Conservation (phyloP, 2,888 invertebrate species). For the Acanthococcus lagerstroemiae region DNA sequence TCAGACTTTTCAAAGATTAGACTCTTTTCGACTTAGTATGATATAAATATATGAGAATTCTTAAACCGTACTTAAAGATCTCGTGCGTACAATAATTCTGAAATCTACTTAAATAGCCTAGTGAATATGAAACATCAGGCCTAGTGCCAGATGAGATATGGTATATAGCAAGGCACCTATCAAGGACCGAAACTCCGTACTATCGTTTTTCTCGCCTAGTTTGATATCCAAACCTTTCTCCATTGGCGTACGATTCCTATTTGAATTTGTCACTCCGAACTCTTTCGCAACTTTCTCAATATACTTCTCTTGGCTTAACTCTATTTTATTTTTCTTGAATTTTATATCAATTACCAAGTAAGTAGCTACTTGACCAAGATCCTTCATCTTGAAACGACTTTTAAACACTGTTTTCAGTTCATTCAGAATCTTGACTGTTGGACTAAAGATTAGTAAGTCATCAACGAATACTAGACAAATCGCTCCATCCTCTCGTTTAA, state of each 20-base stretch:
- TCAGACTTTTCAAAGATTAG: not conserved
- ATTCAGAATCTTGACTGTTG: not conserved
- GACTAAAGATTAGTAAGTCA: slow-evolving; percentile 13
- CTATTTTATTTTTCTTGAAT: not conserved
- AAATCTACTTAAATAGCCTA: slow-evolving; percentile 1
- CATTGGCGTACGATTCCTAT: not conserved
- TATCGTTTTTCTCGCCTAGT: not conserved
- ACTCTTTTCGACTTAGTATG: not conserved
- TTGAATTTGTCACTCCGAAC: not conserved
- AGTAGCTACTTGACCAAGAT: not conserved
- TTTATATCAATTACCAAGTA: slow-evolving; percentile 7
- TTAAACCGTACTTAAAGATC: not conserved
- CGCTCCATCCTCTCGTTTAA: not conserved
- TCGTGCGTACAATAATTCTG: not conserved
- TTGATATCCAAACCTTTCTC: not conserved
- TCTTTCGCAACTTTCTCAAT: slow-evolving; percentile 1
- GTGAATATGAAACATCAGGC: not conserved
- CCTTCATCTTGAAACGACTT: slow-evolving; percentile 2
- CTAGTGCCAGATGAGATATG: not conserved
- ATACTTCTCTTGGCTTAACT: not conserved
- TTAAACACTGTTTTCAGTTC: not conserved
- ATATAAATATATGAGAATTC: not conserved
- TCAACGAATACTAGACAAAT: slow-evolving; percentile 21
- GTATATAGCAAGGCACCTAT: slow-evolving; percentile 4
- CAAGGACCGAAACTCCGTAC: not conserved